Evolutionary conservation across 23 tunicate genomes (phyloP).

Genomic region (Corella eumyota): DNA sequence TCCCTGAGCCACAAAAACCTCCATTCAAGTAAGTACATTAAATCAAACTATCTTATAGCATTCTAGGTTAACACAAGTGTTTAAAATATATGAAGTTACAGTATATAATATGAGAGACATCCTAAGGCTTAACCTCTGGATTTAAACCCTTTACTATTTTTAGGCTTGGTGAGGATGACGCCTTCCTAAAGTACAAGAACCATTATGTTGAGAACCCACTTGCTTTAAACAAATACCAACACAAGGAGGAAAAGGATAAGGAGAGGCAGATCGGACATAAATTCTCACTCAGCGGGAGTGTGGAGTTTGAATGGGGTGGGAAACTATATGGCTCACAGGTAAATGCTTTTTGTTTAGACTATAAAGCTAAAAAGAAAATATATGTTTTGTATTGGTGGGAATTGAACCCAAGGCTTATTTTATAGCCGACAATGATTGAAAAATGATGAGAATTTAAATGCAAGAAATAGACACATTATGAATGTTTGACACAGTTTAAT

Average conservation of each 20-base stretch:
- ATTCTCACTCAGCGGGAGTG: constrained; percentile 44
- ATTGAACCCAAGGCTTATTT: no score
- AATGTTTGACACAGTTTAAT: background rate
- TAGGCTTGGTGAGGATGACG: constrained; percentile 87
- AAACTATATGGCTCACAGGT: constrained; percentile 44
- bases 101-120: no score
- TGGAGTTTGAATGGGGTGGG: constrained; percentile 74
- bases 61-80: no score
- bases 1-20: background rate
- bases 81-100: no score
- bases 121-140: no score
- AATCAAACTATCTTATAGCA: background rate
- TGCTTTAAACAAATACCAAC: constrained; percentile 81
- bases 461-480: background rate
- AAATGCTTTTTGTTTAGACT: background rate
- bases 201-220: constrained; percentile 59
- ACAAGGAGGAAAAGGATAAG: constrained; percentile 81
- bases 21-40: constrained; percentile 2
- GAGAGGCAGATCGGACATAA: constrained; percentile 80
- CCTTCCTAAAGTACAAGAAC: constrained; percentile 56
- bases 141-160: no score
- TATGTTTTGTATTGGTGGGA: no score
- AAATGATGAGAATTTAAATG: background rate
- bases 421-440: no score
- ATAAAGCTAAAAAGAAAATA: no score